Base-by-base conservation (phyloP, 2,797 vertebrate genomes). In the Peromyscus aztecus region DNA sequence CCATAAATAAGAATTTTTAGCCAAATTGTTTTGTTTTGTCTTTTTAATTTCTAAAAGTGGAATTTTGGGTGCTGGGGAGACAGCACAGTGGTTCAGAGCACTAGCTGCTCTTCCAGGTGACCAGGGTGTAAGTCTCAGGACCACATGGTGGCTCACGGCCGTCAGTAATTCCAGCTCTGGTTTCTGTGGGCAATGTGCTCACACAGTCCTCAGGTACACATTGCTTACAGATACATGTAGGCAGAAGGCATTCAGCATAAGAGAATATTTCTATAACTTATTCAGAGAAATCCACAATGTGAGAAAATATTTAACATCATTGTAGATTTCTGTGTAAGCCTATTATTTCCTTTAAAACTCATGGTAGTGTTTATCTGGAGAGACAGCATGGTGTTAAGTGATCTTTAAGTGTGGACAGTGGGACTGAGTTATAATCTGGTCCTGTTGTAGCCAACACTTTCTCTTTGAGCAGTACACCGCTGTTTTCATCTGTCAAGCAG, bases 1-100 rank as follows among this genome's bases (percentile, higher is more conserved):
- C 27, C 59, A 1, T 59, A 81, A 96, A 57, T 24, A 12, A 85
- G 31, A 93, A 91, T n/a, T 82, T 85, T 94, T 91, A 87, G 16
- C 23, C 11, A 61, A 81, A 12, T 73, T 71, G 34, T 27, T 67
- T 73, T 52, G 19, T 77, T 86, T 52, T 37, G 34, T 2, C 12
- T n/a, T 43, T 49, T 78, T 3, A 61, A 65, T 89, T 96, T 92
- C 31, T 81, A 71, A 71, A 91, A 85, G 10, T n/a, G 0, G 59
- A 16, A 37, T 55, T 91, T 76, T 3, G 13, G 46, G 11, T 52
- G 43, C 63, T 67, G 6, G 61, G 49, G 43, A 67, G 31, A 67
- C 49, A 43, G 19, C 43, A 67, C 5, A n/a, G 21, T 24, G 19
- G 29, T 19, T 34, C 9, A 21, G 40, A 85, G 6, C 6, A 24